Evolutionary conservation across 2,113 vertebrate species (phyloP), one percentile per base, ranked within the genome.

Genomic region (Cepphus grylle): DNA sequence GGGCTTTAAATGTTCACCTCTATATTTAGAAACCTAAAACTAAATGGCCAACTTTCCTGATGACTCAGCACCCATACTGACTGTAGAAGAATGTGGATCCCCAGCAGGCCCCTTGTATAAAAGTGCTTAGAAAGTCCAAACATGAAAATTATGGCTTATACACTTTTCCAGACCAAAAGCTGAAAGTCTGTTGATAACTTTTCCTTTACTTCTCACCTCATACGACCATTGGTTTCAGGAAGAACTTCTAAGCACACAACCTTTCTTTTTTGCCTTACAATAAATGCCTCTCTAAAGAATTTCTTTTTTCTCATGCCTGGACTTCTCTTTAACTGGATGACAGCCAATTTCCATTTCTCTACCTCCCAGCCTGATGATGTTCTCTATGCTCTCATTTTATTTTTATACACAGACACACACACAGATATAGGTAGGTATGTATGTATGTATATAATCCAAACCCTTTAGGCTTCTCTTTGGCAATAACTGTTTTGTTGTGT

Each of bases 11-110:
- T 62, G 55, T 74, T 92, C 85, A 93, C 63, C 82, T 93, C 92
- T 96, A 88, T 90, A 95, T 95, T 93, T 94, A 97, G 92, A 96
- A 96, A 92, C 79, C 58, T 78, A 88, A 90, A 96, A 42, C n/a
- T 74, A 92, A 96, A 96, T 63, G 82, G 72, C 79, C 88, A 92
- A 53, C 71, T 94, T 92, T 95, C 85, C 92, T 95, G 88, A 90
- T 95, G 93, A 93, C 79, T 94, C 90, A 92, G 85, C 93, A 96
- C 78, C 84, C 84, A 81, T 62, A 58, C 71, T 65, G 88, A 83
- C 90, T 92, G 85, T 79, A 91, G 84, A 93, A 91, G 85, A 96
- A 95, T 81, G 62, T 58, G 38, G 66, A 88, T 77, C 81, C 78
- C 81, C 63, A 89, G 83, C 55, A 91, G 89, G 87, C 70, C 73